A percentile compares a stretch with the other conserved stretches of the same genome.
Conservation (phyloP, 1,140 invertebrate genomes). For the Neodiprion virginianus region DNA sequence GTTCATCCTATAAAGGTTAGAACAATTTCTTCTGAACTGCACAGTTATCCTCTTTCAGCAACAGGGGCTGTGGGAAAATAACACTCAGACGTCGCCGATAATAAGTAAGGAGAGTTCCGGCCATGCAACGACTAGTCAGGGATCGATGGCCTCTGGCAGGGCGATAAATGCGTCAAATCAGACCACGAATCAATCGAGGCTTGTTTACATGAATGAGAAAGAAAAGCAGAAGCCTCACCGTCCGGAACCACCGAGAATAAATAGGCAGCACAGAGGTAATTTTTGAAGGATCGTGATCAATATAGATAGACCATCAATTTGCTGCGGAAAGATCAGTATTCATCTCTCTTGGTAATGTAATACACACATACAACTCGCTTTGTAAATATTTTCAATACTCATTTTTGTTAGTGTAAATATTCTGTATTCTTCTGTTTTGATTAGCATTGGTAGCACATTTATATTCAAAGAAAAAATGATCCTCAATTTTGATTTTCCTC, state of each 20-base stretch:
- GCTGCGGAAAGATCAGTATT: neutral
- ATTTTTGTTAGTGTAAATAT: constrained; percentile 23
- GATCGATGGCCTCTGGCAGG: constrained; percentile 53
- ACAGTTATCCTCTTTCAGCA: constrained; percentile 38
- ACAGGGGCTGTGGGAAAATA: constrained; percentile 53
- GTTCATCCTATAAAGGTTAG: neutral
- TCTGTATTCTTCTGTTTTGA: constrained; percentile 27
- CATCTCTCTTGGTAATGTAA: constrained; percentile 15
- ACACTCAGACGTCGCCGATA: constrained; percentile 50
- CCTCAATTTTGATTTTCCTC: no score
- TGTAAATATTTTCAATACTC: constrained; percentile 23
- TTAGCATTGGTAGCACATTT: no score
- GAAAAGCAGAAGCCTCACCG: constrained; percentile 53
- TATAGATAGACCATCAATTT: no score
- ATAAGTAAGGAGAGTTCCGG: constrained; percentile 58
- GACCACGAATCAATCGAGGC: constrained; percentile 58
- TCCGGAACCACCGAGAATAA: constrained; percentile 54
- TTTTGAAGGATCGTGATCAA: no score
- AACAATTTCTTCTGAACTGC: neutral
- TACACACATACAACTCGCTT: constrained; percentile 19
- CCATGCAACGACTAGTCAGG: constrained; percentile 55
- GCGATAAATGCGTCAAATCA: constrained; percentile 50
- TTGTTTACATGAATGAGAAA: constrained; percentile 68
- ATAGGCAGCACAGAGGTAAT: constrained; percentile 63
- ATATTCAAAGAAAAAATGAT: no score